These are phyloP conservation scores for Brachyptera risi DNA, from an alignment of 2,888 invertebrate genomes.

Conservation along the genomic window DNA sequence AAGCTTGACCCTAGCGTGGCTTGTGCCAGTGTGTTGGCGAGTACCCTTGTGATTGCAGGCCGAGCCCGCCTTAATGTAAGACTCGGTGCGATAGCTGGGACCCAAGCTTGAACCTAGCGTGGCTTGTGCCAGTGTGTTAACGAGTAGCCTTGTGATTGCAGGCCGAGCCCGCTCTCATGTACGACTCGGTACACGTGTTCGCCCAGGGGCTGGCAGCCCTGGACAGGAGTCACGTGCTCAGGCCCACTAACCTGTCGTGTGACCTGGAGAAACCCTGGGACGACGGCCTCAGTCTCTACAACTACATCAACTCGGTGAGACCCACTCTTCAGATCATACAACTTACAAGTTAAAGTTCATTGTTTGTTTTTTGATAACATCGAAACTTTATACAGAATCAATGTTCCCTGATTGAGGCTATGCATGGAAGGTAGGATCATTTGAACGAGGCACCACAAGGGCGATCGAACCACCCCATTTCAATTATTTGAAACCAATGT, in stretches of 20 bases:
- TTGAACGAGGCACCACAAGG: too few relatives aligned
- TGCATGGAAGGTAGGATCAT: too few relatives aligned
- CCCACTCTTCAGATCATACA: too few relatives aligned
- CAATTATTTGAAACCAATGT: too few relatives aligned
- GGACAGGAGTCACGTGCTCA: conserved; percentile 63
- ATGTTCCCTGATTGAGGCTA: too few relatives aligned
- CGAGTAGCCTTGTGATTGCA: conserved; percentile 49
- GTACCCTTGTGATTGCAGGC: conserved; percentile 62
- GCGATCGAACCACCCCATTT: too few relatives aligned
- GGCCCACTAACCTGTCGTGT: conserved; percentile 74
- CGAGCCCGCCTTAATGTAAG: conserved; percentile 80
- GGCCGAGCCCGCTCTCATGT: conserved; percentile 83
- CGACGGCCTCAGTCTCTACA: conserved; percentile 70
- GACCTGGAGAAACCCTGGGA: conserved; percentile 74
- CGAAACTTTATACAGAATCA: too few relatives aligned
- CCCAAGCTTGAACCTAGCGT: conserved; percentile 69
- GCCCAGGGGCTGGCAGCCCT: conserved; percentile 72
- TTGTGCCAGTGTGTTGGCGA: too few relatives aligned
- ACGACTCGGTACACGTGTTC: conserved; percentile 80
- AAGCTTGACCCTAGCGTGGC: too few relatives aligned
- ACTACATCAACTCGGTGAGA: conserved; percentile 66
- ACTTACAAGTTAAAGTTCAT: too few relatives aligned
- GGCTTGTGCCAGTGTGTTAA: too few relatives aligned
- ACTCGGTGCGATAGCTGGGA: conserved; percentile 79
- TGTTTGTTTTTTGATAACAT: too few relatives aligned